Conservation (phyloP, 2,113 vertebrate genomes). For the Sapajus apella region DNA sequence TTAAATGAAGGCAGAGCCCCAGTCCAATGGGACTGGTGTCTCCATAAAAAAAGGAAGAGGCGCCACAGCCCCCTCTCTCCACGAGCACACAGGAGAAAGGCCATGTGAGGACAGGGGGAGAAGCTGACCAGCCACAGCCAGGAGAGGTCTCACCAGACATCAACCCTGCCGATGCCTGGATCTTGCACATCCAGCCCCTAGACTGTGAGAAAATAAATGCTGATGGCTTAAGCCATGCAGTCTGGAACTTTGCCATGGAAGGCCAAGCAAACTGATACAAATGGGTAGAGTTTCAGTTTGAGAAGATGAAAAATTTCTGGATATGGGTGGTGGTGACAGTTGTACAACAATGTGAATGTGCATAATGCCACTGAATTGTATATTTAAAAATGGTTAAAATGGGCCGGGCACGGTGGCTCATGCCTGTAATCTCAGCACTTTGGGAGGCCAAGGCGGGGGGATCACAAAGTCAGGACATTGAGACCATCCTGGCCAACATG, state of each 20-base stretch:
- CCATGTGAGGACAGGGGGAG: neutral
- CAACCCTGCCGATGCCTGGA: too few relatives aligned
- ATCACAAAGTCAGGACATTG: too few relatives aligned
- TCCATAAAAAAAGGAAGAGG: neutral
- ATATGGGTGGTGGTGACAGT: too few relatives aligned
- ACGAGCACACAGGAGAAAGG: neutral
- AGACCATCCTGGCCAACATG: too few relatives aligned
- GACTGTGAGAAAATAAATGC: neutral
- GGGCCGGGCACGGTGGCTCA: neutral
- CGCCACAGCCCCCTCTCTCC: too few relatives aligned
- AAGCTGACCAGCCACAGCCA: neutral
- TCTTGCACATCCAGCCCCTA: neutral
- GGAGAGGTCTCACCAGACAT: neutral
- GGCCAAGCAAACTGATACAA: neutral
- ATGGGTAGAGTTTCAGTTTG: neutral
- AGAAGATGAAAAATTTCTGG: neutral
- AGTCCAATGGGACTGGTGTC: neutral
- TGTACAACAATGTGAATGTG: too few relatives aligned
- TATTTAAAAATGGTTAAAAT: neutral
- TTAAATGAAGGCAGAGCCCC: neutral
- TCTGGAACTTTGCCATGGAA: neutral
- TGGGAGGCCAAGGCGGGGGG: too few relatives aligned
- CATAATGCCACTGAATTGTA: fast-evolving
- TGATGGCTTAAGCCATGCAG: too few relatives aligned
- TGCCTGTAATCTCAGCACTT: too few relatives aligned